A percentile compares a stretch with the other conserved stretches of the same genome.
Evolutionary conservation across 2,797 vertebrate genomes (phyloP).

Genomic region (Thripadectes ignobilis): DNA sequence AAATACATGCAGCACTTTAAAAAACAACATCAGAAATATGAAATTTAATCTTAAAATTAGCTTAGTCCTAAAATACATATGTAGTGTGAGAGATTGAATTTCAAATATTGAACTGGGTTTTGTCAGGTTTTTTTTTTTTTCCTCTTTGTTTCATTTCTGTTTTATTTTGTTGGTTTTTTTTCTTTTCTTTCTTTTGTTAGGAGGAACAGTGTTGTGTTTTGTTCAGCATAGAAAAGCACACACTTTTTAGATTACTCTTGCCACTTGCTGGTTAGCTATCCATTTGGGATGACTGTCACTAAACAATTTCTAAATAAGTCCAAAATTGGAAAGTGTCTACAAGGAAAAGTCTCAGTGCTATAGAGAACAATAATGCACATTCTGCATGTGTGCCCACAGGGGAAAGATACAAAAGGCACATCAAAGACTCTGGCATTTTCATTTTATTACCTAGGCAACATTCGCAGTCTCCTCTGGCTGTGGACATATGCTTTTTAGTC

Average conservation of each 20-base stretch:
- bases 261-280: background rate
- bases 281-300: background rate
- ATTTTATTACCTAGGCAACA: background rate
- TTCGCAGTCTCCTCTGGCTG: background rate
- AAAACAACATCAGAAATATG: background rate
- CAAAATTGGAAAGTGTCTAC: background rate
- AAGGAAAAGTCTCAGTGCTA: background rate
- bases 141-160: background rate
- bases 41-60: background rate
- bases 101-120: background rate
- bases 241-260: background rate
- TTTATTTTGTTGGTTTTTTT: background rate
- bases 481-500: background rate
- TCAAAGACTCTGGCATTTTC: background rate
- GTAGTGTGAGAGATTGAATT: background rate
- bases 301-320: background rate
- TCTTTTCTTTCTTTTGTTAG: background rate
- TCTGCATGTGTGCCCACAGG: background rate
- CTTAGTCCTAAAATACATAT: background rate
- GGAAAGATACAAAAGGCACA: background rate
- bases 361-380: background rate
- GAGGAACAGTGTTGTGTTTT: background rate
- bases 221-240: background rate
- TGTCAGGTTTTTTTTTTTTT: rapidly evolving
- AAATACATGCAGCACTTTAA: background rate